Base-by-base conservation (phyloP, 2,113 vertebrate species). In the Gymnogyps californianus region DNA sequence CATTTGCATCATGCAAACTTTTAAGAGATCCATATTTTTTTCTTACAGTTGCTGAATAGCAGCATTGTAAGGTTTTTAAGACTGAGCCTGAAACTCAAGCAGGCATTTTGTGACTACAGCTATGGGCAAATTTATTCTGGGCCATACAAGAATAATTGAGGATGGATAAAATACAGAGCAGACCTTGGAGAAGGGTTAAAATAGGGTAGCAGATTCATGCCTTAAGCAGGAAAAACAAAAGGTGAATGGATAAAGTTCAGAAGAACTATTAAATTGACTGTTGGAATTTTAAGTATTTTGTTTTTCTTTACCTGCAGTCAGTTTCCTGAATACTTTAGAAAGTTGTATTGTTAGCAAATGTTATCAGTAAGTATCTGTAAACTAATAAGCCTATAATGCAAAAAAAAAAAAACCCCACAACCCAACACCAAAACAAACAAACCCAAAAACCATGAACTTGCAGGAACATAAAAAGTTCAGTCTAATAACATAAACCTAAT, bases 401-500 rank as follows among this genome's bases (percentile, higher is more conserved):
- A 21, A 24, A 32, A 26, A 44, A 31, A 7, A 7, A 10, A 17
- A 38, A 38, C 38, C 38, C 38, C 28, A 21, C 10, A 17, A 47
- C 65, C 52, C 64, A 82, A 19, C 5, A 8, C 26, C 25, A 76
- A 54, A 38, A 75, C 9, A 54, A 17, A 17, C 42, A 24, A 46
- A 8, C 29, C 46, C 55, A 32, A 57, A 42, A 26, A 6, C 9
- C 28, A 9, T 72, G 32, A 89, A 67, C 64, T 95, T 96, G 55
- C 21, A 28, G 78, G 76, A 96, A 92, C 82, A 51, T 94, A 83
- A 96, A 91, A 89, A 77, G 87, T 85, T 87, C 17, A 75, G 32
- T 69, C 54, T 90, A 70, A 84, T 77, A 90, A 97, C 82, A 64
- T 44, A 88, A 96, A 91, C 90, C 87, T 93, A 93, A 75, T 94